These are phyloP conservation scores for Xestia ashworthii DNA, from an alignment of 2,888 invertebrate genomes.

Conservation along the genomic window DNA sequence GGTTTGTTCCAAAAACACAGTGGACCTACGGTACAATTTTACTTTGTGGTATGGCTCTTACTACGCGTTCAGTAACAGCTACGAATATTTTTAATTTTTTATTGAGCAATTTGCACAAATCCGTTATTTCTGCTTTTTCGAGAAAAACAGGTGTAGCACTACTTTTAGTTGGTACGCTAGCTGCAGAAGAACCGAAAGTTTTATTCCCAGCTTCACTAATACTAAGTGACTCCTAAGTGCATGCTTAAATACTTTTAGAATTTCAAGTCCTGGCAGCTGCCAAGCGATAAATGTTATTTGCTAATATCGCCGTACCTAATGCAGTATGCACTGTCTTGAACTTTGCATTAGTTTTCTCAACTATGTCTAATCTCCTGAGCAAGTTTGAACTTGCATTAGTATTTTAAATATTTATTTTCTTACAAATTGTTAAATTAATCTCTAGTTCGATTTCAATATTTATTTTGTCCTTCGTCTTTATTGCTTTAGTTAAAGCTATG, in stretches of 20 bases:
- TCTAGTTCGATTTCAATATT: not conserved
- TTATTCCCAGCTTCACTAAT: not conserved
- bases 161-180: conserved; percentile 21
- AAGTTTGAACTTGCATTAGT: not conserved
- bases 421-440: not conserved
- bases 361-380: not conserved
- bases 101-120: conserved; percentile 54
- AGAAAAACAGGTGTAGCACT: conserved; percentile 58
- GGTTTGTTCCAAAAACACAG: not conserved
- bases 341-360: not conserved
- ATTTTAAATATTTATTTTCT: not conserved
- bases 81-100: conserved; percentile 65
- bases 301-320: not conserved
- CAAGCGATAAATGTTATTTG: not conserved
- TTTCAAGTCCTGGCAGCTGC: not conserved
- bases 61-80: conserved; percentile 48
- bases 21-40: conserved; percentile 20
- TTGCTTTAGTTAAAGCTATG: not conserved
- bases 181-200: not conserved
- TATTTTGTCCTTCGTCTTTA: not conserved
- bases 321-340: conserved; percentile 13
- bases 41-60: conserved; percentile 8
- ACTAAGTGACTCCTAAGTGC: not conserved
- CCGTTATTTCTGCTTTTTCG: conserved; percentile 29
- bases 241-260: not conserved